Evolutionary conservation across 2,797 vertebrate genomes (phyloP).

Genomic region (Eutrigla gurnardus): DNA sequence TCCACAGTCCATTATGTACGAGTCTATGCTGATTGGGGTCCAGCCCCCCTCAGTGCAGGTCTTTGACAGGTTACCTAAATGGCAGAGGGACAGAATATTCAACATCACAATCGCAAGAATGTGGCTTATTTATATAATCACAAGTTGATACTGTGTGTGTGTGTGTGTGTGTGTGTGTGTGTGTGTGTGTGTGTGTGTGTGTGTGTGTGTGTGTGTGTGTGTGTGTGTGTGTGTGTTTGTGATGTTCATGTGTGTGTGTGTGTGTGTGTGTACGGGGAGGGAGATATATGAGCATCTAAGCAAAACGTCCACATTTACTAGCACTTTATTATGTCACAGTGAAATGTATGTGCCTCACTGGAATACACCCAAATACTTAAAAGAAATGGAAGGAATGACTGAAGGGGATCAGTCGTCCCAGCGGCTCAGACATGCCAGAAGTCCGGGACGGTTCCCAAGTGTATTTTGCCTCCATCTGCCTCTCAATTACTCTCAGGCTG

Average conservation of each 20-base stretch:
- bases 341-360: constrained; percentile 50
- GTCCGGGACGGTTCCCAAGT: constrained; percentile 52
- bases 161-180: background rate
- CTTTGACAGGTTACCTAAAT: constrained; percentile 91
- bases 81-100: constrained; percentile 29
- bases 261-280: background rate
- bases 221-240: background rate
- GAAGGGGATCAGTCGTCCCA: constrained; percentile 54
- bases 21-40: constrained; percentile 80
- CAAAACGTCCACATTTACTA: constrained; percentile 39
- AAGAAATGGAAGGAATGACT: constrained; percentile 56
- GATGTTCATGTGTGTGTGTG: background rate
- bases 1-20: constrained; percentile 86
- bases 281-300: constrained; percentile 17
- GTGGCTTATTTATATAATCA: background rate
- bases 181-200: background rate
- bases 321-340: constrained; percentile 48
- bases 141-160: constrained; percentile 1
- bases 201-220: background rate
- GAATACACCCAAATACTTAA: constrained; percentile 59
- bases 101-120: background rate
- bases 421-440: constrained; percentile 31
- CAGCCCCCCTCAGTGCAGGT: constrained; percentile 90
- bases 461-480: constrained; percentile 47
- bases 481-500: constrained; percentile 56